Evolutionary conservation across 2,888 invertebrate species (phyloP), one percentile per base, ranked within the genome.

Genomic region (Alcis repandata): DNA sequence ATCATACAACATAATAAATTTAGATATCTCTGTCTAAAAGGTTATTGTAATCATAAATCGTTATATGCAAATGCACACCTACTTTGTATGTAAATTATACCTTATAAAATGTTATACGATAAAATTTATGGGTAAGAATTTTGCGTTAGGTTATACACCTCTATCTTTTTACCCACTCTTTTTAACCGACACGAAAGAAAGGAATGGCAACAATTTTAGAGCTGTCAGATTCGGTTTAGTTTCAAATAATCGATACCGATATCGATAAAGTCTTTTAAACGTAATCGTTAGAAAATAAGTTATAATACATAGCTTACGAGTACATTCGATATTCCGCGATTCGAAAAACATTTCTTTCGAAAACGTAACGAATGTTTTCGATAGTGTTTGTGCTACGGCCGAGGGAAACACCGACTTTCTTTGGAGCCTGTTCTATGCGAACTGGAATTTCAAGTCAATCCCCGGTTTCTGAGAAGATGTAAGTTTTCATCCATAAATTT

Each of bases 341-440:
- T n/a, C n/a, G n/a, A n/a, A n/a, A n/a, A n/a, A n/a, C n/a, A n/a
- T n/a, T n/a, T n/a, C 27, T 27, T 27, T n/a, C n/a, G n/a, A 6
- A 27, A 27, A 27, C 27, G 6, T 27, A 27, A 27, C 27, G 27
- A 27, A 27, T 2, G 27, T 27, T 27, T 27, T 27, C 27, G 27
- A 27, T 27, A 27, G 27, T 27, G 2, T 27, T 27, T 27, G 27
- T 27, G 27, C 6, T 27, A 27, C 3, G 27, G 27, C 3, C 11
- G 57, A 45, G 38, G 59, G 32, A 17, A 56, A 45, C 19, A 22
- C 9, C 52, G 15, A 53, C 60, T 60, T 60, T 60, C 60, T 59
- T 41, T n/a, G 19, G 19, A 46, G 33, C 56, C 33, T 33, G 56
- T 46, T 56, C 40, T 33, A 7, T 20, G 15, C 13, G 7, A 33